A percentile compares a stretch with the other conserved stretches of the same genome.
Conservation (phyloP, 2,113 vertebrate species). For the Antidorcas marsupialis region DNA sequence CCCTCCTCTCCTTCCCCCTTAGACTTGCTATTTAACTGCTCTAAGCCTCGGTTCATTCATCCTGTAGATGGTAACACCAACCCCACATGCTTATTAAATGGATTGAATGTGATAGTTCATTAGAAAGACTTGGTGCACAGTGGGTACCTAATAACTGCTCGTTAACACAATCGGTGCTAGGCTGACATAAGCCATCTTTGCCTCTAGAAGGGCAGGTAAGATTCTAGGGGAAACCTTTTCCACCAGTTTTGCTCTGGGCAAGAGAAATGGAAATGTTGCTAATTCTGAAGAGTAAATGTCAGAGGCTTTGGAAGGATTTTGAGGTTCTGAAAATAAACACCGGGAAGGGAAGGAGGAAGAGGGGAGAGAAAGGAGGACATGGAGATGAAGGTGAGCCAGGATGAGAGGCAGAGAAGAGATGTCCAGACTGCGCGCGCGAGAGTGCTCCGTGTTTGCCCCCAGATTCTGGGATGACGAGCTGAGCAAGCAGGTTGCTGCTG, state of each 20-base stretch:
- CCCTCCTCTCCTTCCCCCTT: too few relatives aligned
- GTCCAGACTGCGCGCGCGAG: background rate
- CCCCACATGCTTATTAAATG: background rate
- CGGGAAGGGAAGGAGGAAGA: fast-evolving
- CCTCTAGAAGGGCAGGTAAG: background rate
- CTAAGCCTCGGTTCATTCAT: too few relatives aligned
- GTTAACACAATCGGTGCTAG: background rate
- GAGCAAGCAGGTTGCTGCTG: background rate
- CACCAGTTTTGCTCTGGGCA: background rate
- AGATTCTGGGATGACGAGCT: background rate
- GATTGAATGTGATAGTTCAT: background rate
- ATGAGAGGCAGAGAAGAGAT: background rate
- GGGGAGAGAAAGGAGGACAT: background rate
- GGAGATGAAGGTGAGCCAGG: background rate
- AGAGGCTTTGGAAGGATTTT: slow-evolving; percentile 39
- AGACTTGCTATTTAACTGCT: background rate
- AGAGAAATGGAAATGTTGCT: slow-evolving; percentile 42
- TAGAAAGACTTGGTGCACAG: background rate
- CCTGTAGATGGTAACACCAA: background rate
- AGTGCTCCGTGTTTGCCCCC: background rate
- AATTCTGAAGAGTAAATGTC: slow-evolving; percentile 64
- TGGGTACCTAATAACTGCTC: background rate
- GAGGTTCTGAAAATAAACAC: slow-evolving; percentile 53
- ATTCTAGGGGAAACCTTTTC: background rate
- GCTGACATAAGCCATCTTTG: background rate